phyloP scores from a whole-genome alignment of 1,140 invertebrate species.

The Leucophenga varia region DNA sequence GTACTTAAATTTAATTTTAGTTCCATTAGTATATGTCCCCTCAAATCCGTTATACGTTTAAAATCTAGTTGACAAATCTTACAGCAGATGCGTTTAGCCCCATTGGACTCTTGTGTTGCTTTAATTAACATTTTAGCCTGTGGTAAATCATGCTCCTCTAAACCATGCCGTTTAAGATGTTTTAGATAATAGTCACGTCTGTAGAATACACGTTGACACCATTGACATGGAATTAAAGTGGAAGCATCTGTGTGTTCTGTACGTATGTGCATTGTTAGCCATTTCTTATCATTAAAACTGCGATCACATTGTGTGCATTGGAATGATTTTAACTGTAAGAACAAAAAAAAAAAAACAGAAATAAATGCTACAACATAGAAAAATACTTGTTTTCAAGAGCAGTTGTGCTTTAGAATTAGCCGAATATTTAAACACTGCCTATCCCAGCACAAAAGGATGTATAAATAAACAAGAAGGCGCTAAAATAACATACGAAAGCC shows the following conservation, averaged over 20 bases:
- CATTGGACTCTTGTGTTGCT: constrained; percentile 32
- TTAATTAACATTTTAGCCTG: constrained; percentile 37
- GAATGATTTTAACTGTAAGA: constrained; percentile 34
- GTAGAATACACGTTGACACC: constrained; percentile 60
- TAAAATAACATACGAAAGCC: too few relatives aligned
- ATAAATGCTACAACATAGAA: too few relatives aligned
- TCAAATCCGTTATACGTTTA: constrained; percentile 32
- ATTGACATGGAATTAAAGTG: constrained; percentile 58
- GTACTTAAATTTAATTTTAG: constrained; percentile 12
- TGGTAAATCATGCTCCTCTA: constrained; percentile 30
- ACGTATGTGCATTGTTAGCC: constrained; percentile 58
- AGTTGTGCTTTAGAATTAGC: too few relatives aligned
- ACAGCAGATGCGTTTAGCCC: constrained; percentile 34
- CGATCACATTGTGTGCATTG: constrained; percentile 58
- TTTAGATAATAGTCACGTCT: constrained; percentile 55
- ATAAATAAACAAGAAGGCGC: neutral
- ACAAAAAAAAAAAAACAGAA: neutral
- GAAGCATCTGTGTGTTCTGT: constrained; percentile 55
- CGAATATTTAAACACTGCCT: too few relatives aligned
- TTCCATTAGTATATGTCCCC: constrained; percentile 23
- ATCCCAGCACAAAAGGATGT: too few relatives aligned
- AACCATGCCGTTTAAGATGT: constrained; percentile 39
- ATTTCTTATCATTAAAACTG: constrained; percentile 58
- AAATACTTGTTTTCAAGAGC: too few relatives aligned
- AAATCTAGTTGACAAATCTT: constrained; percentile 40